Evolutionary conservation across 2,888 invertebrate species (phyloP).

Genomic region (Cyclophora albipunctata): DNA sequence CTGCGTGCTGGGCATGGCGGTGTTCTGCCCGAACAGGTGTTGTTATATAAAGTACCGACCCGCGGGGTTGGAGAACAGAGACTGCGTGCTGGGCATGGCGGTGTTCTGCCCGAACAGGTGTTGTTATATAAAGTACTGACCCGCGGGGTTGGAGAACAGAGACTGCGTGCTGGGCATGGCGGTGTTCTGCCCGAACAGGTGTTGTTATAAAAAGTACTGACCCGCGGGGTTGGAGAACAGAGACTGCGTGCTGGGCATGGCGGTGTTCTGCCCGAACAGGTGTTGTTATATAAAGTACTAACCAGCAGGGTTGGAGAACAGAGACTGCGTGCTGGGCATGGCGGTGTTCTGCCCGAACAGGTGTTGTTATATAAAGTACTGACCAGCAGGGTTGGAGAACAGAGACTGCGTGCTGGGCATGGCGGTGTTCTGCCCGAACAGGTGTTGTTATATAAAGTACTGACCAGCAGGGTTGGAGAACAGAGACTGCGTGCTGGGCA

Average conservation of each 20-base stretch:
- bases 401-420: constrained; percentile 73
- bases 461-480: constrained; percentile 69
- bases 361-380: too few species aligned
- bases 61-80: constrained; percentile 70
- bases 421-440: constrained; percentile 79
- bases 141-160: constrained; percentile 71
- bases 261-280: constrained; percentile 79
- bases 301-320: constrained; percentile 73
- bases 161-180: constrained; percentile 71
- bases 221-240: constrained; percentile 73
- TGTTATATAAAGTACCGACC: constrained; percentile 34
- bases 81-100: constrained; percentile 71
- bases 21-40: constrained; percentile 80
- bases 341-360: constrained; percentile 79
- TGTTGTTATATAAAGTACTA: constrained; percentile 19
- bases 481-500: constrained; percentile 71
- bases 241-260: constrained; percentile 69
- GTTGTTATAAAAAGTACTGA: constrained; percentile 24
- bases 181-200: constrained; percentile 80
- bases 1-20: constrained; percentile 70
- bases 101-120: constrained; percentile 80
- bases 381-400: constrained; percentile 69
- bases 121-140: constrained; percentile 32
- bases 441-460: too few species aligned
- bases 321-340: constrained; percentile 69